Conservation (phyloP, 1,140 invertebrate genomes). For the Mactra quadrangularis region DNA sequence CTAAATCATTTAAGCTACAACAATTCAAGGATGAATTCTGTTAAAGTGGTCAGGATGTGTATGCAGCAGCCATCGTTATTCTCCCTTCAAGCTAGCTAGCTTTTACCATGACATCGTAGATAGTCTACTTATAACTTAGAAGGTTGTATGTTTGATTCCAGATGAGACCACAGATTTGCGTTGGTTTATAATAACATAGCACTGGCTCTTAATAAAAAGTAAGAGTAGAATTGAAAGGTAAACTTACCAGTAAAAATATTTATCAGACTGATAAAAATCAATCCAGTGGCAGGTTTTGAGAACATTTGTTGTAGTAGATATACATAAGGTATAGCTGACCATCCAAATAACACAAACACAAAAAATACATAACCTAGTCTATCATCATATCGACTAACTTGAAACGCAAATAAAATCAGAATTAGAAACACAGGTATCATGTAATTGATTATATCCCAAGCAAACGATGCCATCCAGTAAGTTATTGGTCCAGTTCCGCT, state of each 20-base stretch:
- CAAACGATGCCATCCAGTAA: constrained; percentile 89
- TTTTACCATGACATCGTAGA: too few relatives aligned
- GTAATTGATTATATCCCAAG: constrained; percentile 88
- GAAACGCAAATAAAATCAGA: constrained; percentile 77
- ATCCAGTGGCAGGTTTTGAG: constrained; percentile 78
- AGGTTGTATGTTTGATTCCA: too few relatives aligned
- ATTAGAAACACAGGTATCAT: constrained; percentile 76
- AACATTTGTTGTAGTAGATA: constrained; percentile 81
- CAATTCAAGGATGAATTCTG: too few relatives aligned
- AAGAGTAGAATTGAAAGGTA: not conserved
- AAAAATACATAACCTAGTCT: constrained; percentile 83
- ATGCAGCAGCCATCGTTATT: too few relatives aligned
- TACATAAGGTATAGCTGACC: constrained; percentile 78
- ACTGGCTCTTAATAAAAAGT: not conserved
- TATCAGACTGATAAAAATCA: constrained; percentile 79
- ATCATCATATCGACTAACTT: constrained; percentile 85
- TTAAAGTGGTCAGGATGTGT: too few relatives aligned
- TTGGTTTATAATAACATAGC: too few relatives aligned
- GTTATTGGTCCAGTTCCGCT: constrained; percentile 87
- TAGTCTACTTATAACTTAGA: too few relatives aligned
- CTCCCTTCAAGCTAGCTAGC: too few relatives aligned
- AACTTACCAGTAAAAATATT: constrained; percentile 79
- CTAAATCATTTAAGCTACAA: too few relatives aligned
- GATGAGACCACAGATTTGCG: too few relatives aligned
- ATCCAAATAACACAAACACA: constrained; percentile 83